Conservation (phyloP, 2,888 invertebrate genomes). For the Fragum fragum region DNA sequence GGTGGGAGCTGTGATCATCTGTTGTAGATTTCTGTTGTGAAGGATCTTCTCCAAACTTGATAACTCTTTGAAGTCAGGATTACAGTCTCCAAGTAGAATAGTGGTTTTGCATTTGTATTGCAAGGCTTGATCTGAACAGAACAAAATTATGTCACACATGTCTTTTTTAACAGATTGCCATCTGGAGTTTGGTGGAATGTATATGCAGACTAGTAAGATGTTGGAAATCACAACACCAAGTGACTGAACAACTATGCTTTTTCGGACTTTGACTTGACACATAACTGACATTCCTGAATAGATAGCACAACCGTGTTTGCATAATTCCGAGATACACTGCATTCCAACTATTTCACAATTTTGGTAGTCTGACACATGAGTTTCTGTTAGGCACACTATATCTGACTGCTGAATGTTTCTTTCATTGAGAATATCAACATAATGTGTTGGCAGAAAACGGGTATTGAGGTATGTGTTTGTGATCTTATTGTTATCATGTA, state of each 20-base stretch:
- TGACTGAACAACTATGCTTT: neutral
- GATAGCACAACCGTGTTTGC: conserved; percentile 2
- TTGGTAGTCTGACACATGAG: neutral
- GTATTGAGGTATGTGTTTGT: conserved; percentile 7
- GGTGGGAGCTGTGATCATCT: conserved; percentile 7
- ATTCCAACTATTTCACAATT: neutral
- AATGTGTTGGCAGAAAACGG: neutral
- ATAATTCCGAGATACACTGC: conserved; percentile 1
- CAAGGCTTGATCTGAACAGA: conserved; percentile 2
- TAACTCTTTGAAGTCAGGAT: neutral
- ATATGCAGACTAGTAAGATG: neutral
- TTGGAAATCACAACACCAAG: conserved; percentile 5
- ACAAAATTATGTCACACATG: conserved; percentile 3
- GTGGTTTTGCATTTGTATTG: conserved; percentile 16
- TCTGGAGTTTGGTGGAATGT: neutral
- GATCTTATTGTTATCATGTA: conserved; percentile 5
- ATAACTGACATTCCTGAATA: conserved; percentile 13
- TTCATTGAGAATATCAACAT: conserved; percentile 7
- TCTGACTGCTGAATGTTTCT: neutral
- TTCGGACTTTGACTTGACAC: conserved; percentile 1
- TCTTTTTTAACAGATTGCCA: conserved; percentile 21
- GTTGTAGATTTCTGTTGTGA: conserved; percentile 11
- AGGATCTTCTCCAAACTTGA: conserved; percentile 23
- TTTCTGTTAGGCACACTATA: conserved; percentile 1
- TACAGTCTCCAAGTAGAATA: conserved; percentile 3